phyloP scores from a whole-genome alignment of 2,113 vertebrate species.

The Pygoscelis adeliae region DNA sequence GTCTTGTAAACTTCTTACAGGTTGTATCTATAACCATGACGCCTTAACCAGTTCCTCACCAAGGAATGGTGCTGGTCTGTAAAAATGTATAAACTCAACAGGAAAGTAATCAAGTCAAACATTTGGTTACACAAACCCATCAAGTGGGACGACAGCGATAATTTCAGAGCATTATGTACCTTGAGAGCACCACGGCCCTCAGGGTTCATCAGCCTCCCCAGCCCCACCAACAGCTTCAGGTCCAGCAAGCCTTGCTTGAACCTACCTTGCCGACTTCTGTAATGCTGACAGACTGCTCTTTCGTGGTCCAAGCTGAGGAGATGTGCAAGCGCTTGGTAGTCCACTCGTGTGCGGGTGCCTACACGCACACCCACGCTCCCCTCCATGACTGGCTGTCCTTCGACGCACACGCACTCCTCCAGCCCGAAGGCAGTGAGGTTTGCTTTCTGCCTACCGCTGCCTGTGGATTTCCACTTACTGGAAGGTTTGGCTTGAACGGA shows the following conservation, averaged over 20 bases:
- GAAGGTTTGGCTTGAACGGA: background rate
- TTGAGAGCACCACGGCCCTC: rapidly evolving
- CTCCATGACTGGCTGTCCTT: background rate
- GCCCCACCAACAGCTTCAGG: background rate
- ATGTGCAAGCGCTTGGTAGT: background rate
- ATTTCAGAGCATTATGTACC: rapidly evolving
- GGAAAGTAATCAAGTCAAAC: background rate
- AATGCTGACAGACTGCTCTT: rapidly evolving
- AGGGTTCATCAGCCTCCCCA: background rate
- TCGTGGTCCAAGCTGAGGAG: background rate
- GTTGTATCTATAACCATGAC: background rate
- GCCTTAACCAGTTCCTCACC: background rate
- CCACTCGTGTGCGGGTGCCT: background rate
- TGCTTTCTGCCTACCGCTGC: background rate
- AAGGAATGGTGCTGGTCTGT: rapidly evolving
- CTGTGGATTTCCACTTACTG: background rate
- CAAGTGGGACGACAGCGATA: rapidly evolving
- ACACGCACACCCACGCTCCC: background rate
- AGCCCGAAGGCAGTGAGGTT: background rate
- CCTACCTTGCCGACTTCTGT: conserved; percentile 5
- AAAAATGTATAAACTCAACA: background rate
- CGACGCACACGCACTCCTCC: rapidly evolving
- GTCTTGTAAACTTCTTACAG: background rate
- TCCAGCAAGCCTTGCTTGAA: background rate
- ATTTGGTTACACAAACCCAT: background rate